These are phyloP conservation scores for Drosophila mayri DNA, from an alignment of 1,140 invertebrate genomes.

Conservation along the genomic window DNA sequence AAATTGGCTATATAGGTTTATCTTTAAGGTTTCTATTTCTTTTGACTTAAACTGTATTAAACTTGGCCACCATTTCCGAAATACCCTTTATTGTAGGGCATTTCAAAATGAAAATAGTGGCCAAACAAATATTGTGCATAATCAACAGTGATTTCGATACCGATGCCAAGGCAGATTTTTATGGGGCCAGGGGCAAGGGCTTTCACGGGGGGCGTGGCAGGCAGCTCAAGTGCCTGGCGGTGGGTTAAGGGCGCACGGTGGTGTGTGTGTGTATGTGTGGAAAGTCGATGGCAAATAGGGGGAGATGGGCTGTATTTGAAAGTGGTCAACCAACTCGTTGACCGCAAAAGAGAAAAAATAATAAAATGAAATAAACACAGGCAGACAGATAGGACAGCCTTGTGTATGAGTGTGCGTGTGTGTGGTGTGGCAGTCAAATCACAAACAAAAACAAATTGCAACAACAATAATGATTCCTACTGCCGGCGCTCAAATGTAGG, in stretches of 20 bases:
- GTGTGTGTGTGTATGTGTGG: background rate
- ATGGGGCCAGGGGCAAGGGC: background rate
- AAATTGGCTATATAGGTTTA: background rate
- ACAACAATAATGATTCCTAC: slow-evolving; percentile 36
- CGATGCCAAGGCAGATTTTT: background rate
- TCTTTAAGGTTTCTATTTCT: background rate
- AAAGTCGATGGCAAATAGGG: background rate
- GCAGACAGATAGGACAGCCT: slow-evolving; percentile 46
- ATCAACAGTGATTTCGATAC: slow-evolving; percentile 23
- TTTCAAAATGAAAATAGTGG: slow-evolving; percentile 6
- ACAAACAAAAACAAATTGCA: slow-evolving; percentile 77
- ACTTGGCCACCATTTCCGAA: background rate
- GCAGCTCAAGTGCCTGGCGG: slow-evolving; percentile 19
- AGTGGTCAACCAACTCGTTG: slow-evolving; percentile 83
- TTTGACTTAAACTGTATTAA: background rate
- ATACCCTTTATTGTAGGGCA: background rate
- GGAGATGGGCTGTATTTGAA: slow-evolving; percentile 72
- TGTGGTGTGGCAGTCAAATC: slow-evolving; percentile 69
- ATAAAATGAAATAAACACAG: slow-evolving; percentile 81
- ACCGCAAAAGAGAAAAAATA: slow-evolving; percentile 81
- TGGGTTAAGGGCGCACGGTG: background rate
- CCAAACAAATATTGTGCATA: slow-evolving; percentile 20
- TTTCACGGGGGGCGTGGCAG: slow-evolving; percentile 15
- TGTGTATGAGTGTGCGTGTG: slow-evolving; percentile 12
- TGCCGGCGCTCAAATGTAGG: slow-evolving; percentile 72